phyloP scores from a whole-genome alignment of 2,888 invertebrate species.

The Anthoptus insignis region DNA sequence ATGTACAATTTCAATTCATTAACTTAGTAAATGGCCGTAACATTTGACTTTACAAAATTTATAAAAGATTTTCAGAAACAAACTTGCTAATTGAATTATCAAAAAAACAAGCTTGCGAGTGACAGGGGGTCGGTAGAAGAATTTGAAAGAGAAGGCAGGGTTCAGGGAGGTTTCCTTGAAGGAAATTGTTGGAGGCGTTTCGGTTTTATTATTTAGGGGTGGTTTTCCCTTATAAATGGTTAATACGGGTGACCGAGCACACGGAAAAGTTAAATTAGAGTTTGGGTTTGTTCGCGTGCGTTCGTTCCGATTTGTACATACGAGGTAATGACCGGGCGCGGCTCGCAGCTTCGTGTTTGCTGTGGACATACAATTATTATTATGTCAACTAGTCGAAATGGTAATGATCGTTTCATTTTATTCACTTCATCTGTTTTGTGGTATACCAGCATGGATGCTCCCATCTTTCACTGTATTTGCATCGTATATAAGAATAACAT shows the following conservation, averaged over 20 bases:
- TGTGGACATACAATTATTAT: conserved; percentile 3
- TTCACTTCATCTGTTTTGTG: too few species aligned
- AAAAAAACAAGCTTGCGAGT: conserved; percentile 41
- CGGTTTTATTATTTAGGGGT: conserved; percentile 78
- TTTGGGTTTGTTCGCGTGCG: conserved; percentile 64
- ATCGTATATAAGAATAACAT: too few species aligned
- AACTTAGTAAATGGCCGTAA: neutral
- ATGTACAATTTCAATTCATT: neutral
- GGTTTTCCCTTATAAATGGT: conserved; percentile 74
- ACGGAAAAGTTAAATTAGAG: conserved; percentile 80
- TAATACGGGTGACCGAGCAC: conserved; percentile 69
- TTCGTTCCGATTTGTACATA: conserved; percentile 68
- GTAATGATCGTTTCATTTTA: too few species aligned
- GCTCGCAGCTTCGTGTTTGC: too few species aligned
- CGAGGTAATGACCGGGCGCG: conserved; percentile 55
- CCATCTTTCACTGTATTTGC: too few species aligned
- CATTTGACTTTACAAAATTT: conserved; percentile 9
- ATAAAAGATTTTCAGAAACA: neutral
- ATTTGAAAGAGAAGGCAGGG: conserved; percentile 64
- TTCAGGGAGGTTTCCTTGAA: conserved; percentile 50
- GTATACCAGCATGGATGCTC: too few species aligned
- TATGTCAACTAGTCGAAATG: too few species aligned
- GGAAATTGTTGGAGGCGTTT: conserved; percentile 69
- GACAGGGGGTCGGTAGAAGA: conserved; percentile 60
- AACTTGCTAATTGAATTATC: conserved; percentile 28